Evolutionary conservation across 2,113 vertebrate species (phyloP).

Genomic region (Siniperca chuatsi): DNA sequence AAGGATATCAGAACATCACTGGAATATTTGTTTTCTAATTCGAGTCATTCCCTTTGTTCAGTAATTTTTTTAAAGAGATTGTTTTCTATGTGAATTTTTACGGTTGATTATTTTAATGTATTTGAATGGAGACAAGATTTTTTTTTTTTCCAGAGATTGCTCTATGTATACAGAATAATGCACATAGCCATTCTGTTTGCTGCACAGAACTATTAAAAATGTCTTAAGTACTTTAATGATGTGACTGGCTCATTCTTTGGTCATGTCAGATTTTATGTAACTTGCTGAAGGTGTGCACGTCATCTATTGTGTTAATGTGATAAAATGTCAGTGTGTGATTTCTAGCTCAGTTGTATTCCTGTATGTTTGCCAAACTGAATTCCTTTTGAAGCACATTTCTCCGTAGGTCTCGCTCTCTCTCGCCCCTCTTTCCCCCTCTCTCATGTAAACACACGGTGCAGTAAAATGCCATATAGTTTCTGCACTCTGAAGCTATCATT

Average conservation of each 20-base stretch:
- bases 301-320: background rate
- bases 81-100: constrained; percentile 83
- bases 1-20: constrained; percentile 62
- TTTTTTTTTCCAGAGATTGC: constrained; percentile 44
- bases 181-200: constrained; percentile 71
- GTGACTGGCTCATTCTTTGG: constrained; percentile 24
- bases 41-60: constrained; percentile 52
- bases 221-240: constrained; percentile 60
- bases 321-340: background rate
- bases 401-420: background rate
- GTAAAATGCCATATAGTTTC: constrained; percentile 39
- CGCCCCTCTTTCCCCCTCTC: background rate
- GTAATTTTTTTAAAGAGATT: constrained; percentile 64
- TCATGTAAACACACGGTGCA: constrained; percentile 49
- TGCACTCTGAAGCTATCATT: constrained; percentile 24
- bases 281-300: background rate
- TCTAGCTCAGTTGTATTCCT: constrained; percentile 11
- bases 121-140: constrained; percentile 55
- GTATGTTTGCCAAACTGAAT: constrained; percentile 39
- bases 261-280: background rate
- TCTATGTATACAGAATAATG: constrained; percentile 74
- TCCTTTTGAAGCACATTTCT: constrained; percentile 5
- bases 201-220: constrained; percentile 80
- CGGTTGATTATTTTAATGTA: constrained; percentile 81
- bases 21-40: constrained; percentile 63